Evolutionary conservation across 1,140 invertebrate species (phyloP).

Genomic region (Bombus consobrinus): DNA sequence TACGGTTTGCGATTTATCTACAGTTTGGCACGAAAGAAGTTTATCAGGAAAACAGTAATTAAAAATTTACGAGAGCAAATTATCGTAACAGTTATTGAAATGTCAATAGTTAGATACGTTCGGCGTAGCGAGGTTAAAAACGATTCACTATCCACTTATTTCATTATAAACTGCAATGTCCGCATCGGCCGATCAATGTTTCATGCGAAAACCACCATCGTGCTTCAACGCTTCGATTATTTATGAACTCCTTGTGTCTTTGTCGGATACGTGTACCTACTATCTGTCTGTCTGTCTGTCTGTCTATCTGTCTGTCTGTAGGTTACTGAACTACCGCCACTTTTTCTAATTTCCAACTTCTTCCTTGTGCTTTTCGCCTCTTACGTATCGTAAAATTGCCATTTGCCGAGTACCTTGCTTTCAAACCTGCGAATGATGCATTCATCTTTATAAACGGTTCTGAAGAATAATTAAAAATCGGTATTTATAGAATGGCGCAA

Average conservation of each 20-base stretch:
- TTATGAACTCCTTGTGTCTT: constrained; percentile 81
- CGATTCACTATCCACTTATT: constrained; percentile 70
- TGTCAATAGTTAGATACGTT: constrained; percentile 29
- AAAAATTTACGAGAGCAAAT: neutral
- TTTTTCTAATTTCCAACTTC: constrained; percentile 61
- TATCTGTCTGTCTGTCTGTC: constrained; percentile 47
- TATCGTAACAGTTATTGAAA: constrained; percentile 38
- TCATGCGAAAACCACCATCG: constrained; percentile 81
- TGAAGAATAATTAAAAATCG: no score
- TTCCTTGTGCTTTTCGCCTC: constrained; percentile 1
- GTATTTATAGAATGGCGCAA: no score
- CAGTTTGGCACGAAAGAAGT: neutral
- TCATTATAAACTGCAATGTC: constrained; percentile 77
- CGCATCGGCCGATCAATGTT: constrained; percentile 80
- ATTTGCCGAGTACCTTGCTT: neutral
- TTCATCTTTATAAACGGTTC: neutral
- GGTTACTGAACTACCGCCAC: constrained; percentile 74
- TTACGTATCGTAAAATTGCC: neutral
- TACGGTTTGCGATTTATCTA: neutral
- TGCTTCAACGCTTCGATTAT: constrained; percentile 81
- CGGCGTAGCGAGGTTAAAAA: constrained; percentile 40
- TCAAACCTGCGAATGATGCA: neutral
- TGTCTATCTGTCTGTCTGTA: constrained; percentile 54
- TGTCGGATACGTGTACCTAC: constrained; percentile 70
- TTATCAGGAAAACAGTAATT: neutral